Base-by-base conservation (phyloP, 2,888 invertebrate species). In the Anoplius nigerrimus region DNA sequence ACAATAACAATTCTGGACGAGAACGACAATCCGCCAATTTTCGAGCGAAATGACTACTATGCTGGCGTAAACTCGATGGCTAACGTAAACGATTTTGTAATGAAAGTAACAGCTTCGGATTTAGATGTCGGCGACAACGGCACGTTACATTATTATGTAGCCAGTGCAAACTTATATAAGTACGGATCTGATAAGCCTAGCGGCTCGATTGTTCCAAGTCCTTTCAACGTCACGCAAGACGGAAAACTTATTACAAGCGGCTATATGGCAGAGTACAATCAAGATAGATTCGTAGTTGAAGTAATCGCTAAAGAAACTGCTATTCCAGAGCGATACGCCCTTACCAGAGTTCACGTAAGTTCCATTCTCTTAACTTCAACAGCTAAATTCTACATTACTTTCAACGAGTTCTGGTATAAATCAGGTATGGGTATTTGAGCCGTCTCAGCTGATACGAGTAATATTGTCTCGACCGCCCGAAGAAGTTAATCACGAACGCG, bases 341-440 rank as follows among this genome's bases (percentile, higher is more conserved):
- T 91, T 58, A 91, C 96, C 0, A 93, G 93, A 90, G 94, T 96
- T 69, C 93, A 94, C 86, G 96, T 96, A 87, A 92, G 93, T 90
- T 18, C 8, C 6, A 2, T 8, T 2, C 34, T 34, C 11, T 1
- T 11, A 34, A 27, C n/a, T 54, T n/a, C n/a, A 24, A 42, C 24
- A 8, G n/a, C 6, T 15, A 20, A 16, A 1, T 18, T 20, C 16
- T 16, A n/a, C 34, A 53, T 54, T 63, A 21, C 42, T 13, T 43
- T 46, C 21, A 8, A 21, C 61, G 63, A n/a, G 46, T 16, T 24
- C 24, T 61, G 64, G 18, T 8, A 20, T 20, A 22, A 27, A 62
- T 52, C 82, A 97, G 96, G 91, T 97, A 13, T 98, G 97, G 97
- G 93, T 98, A 52, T 97, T 96, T 78, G 95, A 96, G 84, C 93